Base-by-base conservation (phyloP, 2,113 vertebrate genomes). In the Lophochroa leadbeateri region DNA sequence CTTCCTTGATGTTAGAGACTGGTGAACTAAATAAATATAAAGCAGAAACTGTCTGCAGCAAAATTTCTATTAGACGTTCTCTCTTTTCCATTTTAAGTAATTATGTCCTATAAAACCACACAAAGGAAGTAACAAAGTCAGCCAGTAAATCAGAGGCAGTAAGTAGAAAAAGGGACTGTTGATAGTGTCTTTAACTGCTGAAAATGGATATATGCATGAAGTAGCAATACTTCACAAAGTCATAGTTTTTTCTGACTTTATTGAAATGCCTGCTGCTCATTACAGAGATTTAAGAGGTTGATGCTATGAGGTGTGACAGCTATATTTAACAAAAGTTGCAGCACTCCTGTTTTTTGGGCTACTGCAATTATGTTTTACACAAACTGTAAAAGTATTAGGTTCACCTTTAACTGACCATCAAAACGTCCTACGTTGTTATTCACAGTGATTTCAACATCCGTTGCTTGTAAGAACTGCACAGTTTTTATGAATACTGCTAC, bases 41-140 rank as follows among this genome's bases (percentile, higher is more conserved):
- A 85, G 74, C 57, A 95, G 79, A 90, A 91, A 80, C 63, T 63
- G 79, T 92, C 94, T 90, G 75, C 85, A 88, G 94, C 44, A 71
- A 88, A 90, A 93, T 78, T 67, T 65, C 72, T 86, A 76, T 88
- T 83, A 86, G 49, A 79, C 84, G n/a, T 79, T 82, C 49, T 89
- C 77, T 82, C 72, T 86, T 88, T 94, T 93, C 88, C 37, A 3
- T 71, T 92, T 91, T 65, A 87, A 92, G 82, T 79, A 91, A 94
- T 92, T 90, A 96, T 43, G 69, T 88, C 77, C 77, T 87, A 76
- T 87, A 69, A 95, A 95, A 71, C 77, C 37, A 2, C 84, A 95
- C 61, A 85, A 95, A 94, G 91, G 80, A 87, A 96, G 84, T 79
- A 88, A 96, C 83, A 80, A 92, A 94, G 85, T 94, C 88, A 89